Base-by-base conservation (phyloP, 2,113 vertebrate genomes). In the Cichladusa arquata region DNA sequence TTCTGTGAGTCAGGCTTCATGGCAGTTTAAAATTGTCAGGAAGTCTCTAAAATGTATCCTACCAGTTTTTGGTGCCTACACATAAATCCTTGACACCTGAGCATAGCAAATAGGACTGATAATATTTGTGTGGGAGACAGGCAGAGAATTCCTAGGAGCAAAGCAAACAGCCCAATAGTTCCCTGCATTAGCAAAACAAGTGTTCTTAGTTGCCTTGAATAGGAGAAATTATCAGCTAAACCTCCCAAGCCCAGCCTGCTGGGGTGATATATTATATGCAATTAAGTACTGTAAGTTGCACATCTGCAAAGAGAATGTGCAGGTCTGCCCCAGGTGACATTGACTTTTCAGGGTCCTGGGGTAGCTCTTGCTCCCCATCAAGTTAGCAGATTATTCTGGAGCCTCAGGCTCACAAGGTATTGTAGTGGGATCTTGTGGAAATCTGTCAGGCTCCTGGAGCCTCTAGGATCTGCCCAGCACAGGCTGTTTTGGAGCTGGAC, bases 391-490 rank as follows among this genome's bases (percentile, higher is more conserved):
- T 61, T 29, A 1, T 18, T 6, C 6, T 25, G 60, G 7, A 64
- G 33, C 9, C 8, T 13, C 3, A 48, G n/a, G 36, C 14, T 81
- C 19, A 8, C 5, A 9, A 31, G 33, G 6, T 4, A 1, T 1
- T 87, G 18, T 5, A 29, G 13, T 24, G 29, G 34, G 51, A 22
- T 2, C 5, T 36, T 2, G 0, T 13, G 28, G 45, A 60, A 54
- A n/a, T 11, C 42, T 83, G 14, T 8, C n/a, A 44, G 5, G 9
- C 53, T 70, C 31, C 48, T 79, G 67, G 8, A 50, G 33, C 25
- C 10, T 62, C 25, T 40, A 18, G 11, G 40, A 34, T 48, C 7
- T 44, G 19, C 33, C 51, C 40, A 69, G 48, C 14, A 60, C 9
- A 19, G 40, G 4, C 8, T 5, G 5, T 40, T 85, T 50, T 60